A percentile compares a stretch with the other conserved stretches of the same genome.
phyloP scores from a whole-genome alignment of 35 echinoderm and acorn worm species.

The Ophioderma brevispina region DNA sequence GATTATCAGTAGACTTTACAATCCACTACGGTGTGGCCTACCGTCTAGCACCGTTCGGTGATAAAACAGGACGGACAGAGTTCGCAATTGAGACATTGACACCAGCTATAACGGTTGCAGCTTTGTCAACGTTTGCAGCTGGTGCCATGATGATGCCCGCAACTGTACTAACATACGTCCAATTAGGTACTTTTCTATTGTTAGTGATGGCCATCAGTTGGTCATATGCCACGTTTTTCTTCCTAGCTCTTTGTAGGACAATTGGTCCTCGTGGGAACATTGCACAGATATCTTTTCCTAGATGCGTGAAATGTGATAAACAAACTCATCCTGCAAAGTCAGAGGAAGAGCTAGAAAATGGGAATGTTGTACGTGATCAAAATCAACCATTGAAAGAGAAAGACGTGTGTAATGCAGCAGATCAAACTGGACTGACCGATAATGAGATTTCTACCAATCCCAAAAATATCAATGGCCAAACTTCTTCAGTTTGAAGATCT shows the following conservation, averaged over 20 bases:
- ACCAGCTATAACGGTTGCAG: slow-evolving; percentile 73
- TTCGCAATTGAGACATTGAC: slow-evolving; percentile 52
- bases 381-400: too few relatives aligned
- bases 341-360: too few relatives aligned
- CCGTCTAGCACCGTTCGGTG: slow-evolving; percentile 41
- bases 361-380: too few relatives aligned
- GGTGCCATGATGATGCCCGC: slow-evolving; percentile 83
- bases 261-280: slow-evolving; percentile 70
- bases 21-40: slow-evolving; percentile 93
- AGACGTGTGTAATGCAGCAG: too few relatives aligned
- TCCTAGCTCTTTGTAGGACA: slow-evolving; percentile 68
- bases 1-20: slow-evolving; percentile 91
- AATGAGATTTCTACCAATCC: too few relatives aligned
- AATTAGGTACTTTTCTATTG: slow-evolving; percentile 80
- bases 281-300: slow-evolving; percentile 36
- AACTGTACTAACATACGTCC: slow-evolving; percentile 64
- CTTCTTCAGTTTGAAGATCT: too few relatives aligned
- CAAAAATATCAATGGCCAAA: too few relatives aligned
- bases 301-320: background rate
- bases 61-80: slow-evolving; percentile 35
- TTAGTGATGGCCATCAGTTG: slow-evolving; percentile 81
- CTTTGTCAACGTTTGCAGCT: slow-evolving; percentile 73
- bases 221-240: slow-evolving; percentile 80
- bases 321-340: too few relatives aligned
- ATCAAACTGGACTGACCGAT: too few relatives aligned